Percentiles rank a stretch among this genome's conserved stretches.
Conservation (phyloP, 2,113 vertebrate species). For the human (Homo sapiens) region DNA sequence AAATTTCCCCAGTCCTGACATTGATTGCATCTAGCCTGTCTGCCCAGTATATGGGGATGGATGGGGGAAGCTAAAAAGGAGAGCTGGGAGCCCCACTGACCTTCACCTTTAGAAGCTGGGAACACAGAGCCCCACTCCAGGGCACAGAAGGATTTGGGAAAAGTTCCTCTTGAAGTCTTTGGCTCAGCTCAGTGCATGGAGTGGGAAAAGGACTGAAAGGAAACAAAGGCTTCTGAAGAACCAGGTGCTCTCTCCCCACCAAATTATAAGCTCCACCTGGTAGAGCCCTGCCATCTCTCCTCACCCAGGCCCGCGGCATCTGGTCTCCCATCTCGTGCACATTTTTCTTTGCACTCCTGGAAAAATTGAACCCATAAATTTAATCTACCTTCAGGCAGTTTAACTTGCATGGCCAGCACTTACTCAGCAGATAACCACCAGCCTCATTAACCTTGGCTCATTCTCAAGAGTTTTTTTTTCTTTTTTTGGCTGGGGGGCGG, state of each 20-base stretch:
- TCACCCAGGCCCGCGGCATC: neutral
- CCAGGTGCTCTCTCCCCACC: neutral
- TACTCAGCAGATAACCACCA: slow-evolving; percentile 29
- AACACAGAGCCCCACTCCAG: neutral
- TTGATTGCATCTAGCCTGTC: neutral
- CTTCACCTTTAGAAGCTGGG: neutral
- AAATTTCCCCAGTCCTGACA: neutral
- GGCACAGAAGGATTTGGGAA: neutral
- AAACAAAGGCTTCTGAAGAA: neutral
- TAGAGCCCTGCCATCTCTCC: rapidly evolving
- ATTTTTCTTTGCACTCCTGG: slow-evolving; percentile 39
- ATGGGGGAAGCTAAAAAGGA: neutral
- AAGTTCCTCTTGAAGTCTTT: neutral
- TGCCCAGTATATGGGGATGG: neutral
- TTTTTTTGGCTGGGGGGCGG: neutral
- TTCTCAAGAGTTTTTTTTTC: neutral
- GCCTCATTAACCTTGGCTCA: slow-evolving; percentile 30
- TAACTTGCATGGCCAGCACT: neutral
- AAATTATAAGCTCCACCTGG: neutral
- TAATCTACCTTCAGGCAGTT: neutral
- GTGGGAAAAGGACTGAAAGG: neutral
- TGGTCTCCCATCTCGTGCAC: neutral
- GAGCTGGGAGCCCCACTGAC: neutral
- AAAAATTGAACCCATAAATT: slow-evolving; percentile 35
- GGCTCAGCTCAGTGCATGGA: neutral